Evolutionary conservation across 2,797 vertebrate species (phyloP).

Genomic region (Botia kubotai): DNA sequence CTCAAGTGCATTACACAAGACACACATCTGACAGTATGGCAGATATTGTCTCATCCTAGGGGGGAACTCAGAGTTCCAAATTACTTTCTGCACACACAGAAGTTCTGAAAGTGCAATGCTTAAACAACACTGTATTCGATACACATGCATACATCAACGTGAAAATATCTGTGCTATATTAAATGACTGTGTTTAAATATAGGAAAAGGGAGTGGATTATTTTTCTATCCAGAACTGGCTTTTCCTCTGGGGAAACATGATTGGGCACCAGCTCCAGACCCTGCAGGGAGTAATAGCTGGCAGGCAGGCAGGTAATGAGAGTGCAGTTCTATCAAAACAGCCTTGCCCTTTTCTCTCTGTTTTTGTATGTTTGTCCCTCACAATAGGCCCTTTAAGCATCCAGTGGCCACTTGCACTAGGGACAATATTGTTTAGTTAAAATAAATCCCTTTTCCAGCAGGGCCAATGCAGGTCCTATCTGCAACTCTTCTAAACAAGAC

Average conservation of each 20-base stretch:
- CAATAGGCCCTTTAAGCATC: conserved; percentile 81
- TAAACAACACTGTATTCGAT: no score
- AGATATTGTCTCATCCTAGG: no score
- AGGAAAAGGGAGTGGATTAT: conserved; percentile 27
- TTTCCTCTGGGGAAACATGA: background rate
- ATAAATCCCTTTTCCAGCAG: conserved; percentile 74
- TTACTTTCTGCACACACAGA: no score
- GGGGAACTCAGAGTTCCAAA: no score
- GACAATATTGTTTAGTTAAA: conserved; percentile 23
- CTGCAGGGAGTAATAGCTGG: conserved; percentile 50
- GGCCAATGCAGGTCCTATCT: conserved; percentile 72
- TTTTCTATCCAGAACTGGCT: background rate
- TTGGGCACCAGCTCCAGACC: background rate
- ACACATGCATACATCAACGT: background rate
- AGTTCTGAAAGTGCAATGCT: no score
- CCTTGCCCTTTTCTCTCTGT: conserved; percentile 50
- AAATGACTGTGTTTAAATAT: conserved; percentile 13
- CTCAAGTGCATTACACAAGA: no score
- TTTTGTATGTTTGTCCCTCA: conserved; percentile 51
- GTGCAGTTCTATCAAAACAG: conserved; percentile 56
- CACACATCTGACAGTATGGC: no score
- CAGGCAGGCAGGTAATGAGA: conserved; percentile 65
- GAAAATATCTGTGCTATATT: background rate
- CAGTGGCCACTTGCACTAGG: conserved; percentile 55
- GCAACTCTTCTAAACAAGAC: conserved; percentile 68